Conservation (phyloP, 2,888 invertebrate species). For the Cactoblastis cactorum region DNA sequence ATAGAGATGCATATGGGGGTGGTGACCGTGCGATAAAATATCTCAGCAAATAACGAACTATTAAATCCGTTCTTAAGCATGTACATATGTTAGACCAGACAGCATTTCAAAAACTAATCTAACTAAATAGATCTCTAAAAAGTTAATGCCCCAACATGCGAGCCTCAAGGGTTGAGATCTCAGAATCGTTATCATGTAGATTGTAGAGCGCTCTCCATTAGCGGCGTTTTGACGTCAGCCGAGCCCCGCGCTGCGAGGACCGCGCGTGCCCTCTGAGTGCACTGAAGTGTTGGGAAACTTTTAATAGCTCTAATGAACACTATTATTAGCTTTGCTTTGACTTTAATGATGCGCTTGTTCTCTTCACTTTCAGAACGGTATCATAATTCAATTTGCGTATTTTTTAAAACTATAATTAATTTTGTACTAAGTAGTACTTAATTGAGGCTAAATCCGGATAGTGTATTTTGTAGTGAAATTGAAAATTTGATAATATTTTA, state of each 20-base stretch:
- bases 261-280: slow-evolving; percentile 3
- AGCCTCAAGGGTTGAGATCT: background rate
- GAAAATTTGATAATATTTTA: no score
- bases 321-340: slow-evolving; percentile 6
- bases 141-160: background rate
- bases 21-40: no score
- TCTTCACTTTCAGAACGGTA: background rate
- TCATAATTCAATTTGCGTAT: background rate
- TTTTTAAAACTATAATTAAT: no score
- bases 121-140: background rate
- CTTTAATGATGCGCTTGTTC: background rate
- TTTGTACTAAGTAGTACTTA: no score
- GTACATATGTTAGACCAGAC: no score
- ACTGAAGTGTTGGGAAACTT: slow-evolving; percentile 6
- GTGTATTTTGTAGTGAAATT: no score
- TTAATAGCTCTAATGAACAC: slow-evolving; percentile 7
- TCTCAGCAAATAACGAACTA: no score
- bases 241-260: no score
- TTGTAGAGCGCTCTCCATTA: background rate
- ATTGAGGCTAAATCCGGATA: no score
- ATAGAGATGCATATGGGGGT: no score
- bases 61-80: no score
- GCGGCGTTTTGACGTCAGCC: background rate
- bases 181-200: slow-evolving; percentile 10
- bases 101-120: background rate